Evolutionary conservation across 2,797 vertebrate species (phyloP).

Genomic region (Chelmon rostratus): DNA sequence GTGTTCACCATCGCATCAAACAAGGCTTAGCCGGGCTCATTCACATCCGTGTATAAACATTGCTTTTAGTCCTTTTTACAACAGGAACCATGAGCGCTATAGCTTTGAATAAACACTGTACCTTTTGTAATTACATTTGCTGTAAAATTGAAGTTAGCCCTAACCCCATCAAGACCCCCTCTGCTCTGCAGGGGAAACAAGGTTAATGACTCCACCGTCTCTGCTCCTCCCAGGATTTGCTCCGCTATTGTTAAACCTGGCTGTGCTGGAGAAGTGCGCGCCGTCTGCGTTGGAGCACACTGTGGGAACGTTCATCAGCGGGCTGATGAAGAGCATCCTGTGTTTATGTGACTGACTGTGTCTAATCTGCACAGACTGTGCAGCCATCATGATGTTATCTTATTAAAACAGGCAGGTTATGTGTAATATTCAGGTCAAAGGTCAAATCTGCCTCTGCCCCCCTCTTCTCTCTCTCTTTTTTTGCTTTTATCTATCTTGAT

Average conservation of each 20-base stretch:
- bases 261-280: constrained; percentile 11
- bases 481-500: constrained; percentile 6
- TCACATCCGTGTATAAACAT: constrained; percentile 10
- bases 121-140: constrained; percentile 37
- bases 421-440: constrained; percentile 4
- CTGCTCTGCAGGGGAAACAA: constrained; percentile 31
- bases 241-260: constrained; percentile 46
- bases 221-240: constrained; percentile 28
- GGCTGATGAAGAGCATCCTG: constrained; percentile 53
- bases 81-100: constrained; percentile 25
- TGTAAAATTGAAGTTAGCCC: constrained; percentile 21
- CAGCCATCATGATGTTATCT: constrained; percentile 8
- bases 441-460: neutral
- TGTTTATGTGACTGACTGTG: constrained; percentile 16
- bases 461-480: neutral
- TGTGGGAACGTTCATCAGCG: constrained; percentile 37
- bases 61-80: constrained; percentile 9
- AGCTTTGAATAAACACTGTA: constrained; percentile 18
- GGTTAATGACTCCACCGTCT: constrained; percentile 40
- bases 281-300: constrained; percentile 10
- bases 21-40: neutral
- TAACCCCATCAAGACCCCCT: constrained; percentile 10
- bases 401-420: neutral
- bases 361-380: constrained; percentile 5
- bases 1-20: constrained; percentile 20